Percentiles rank a stretch among this genome's conserved stretches.
Conservation (phyloP, 2,797 vertebrate genomes). For the Sebastes cheni region DNA sequence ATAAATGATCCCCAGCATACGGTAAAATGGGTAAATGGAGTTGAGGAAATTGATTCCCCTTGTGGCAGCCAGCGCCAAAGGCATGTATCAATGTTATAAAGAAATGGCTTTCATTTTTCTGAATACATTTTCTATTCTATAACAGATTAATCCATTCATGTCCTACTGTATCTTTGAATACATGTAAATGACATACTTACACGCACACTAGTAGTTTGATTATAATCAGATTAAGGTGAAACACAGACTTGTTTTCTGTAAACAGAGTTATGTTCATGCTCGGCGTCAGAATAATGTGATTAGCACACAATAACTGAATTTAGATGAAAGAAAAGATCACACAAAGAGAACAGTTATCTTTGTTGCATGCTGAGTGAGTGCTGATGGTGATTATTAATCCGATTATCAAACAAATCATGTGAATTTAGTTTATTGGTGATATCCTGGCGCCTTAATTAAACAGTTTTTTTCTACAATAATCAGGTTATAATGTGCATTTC, state of each 20-base stretch:
- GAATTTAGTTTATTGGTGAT: not conserved
- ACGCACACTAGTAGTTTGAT: not conserved
- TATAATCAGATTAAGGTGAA: not conserved
- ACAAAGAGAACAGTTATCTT: not conserved
- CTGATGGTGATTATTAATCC: not conserved
- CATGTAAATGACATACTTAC: not conserved
- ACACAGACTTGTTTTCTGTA: not conserved
- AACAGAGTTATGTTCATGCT: not conserved
- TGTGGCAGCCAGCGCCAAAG: conserved; percentile 15
- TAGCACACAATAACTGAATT: not conserved
- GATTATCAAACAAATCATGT: not conserved
- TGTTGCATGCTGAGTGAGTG: not conserved
- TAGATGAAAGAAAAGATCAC: not conserved
- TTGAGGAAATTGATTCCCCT: conserved; percentile 39
- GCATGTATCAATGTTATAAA: conserved; percentile 26
- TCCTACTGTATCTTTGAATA: not conserved
- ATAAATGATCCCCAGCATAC: conserved; percentile 27
- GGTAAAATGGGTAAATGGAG: conserved; percentile 14
- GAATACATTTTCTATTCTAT: conserved; percentile 4
- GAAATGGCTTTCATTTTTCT: not conserved
- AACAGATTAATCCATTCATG: not conserved
- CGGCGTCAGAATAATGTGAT: not conserved
- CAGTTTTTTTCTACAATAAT: not conserved
- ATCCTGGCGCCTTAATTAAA: not conserved
- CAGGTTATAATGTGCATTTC: not conserved